These are phyloP conservation scores for Archivesica marissinica DNA, from an alignment of 1,140 invertebrate species.

Conservation along the genomic window DNA sequence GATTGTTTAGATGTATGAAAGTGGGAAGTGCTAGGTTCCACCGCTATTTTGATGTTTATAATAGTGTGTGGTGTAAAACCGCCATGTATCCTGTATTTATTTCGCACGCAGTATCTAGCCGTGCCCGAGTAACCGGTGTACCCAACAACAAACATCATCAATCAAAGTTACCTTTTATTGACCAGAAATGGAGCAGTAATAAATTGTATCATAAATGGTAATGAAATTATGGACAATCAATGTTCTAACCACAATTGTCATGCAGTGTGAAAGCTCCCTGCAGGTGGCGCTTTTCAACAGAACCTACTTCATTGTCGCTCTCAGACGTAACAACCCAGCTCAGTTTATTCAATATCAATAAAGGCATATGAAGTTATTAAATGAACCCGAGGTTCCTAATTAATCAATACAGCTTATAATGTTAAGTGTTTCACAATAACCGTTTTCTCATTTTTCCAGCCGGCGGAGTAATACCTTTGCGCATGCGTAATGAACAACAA, in stretches of 20 bases:
- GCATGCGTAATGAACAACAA: constrained; percentile 16
- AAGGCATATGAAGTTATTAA: constrained; percentile 55
- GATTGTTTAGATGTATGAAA: constrained; percentile 7
- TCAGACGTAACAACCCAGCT: constrained; percentile 10
- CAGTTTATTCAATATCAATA: constrained; percentile 56
- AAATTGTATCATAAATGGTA: constrained; percentile 29
- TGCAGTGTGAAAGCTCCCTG: neutral
- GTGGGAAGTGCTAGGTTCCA: neutral
- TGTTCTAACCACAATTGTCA: constrained; percentile 22
- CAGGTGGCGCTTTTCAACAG: constrained; percentile 14
- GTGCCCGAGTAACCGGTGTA: constrained; percentile 5
- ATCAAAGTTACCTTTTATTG: neutral
- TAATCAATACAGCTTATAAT: constrained; percentile 58
- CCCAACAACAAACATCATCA: neutral
- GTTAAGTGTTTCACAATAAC: constrained; percentile 49
- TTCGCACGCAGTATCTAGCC: neutral
- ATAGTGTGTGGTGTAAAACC: neutral
- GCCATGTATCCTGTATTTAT: neutral
- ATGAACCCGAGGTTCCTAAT: constrained; percentile 50
- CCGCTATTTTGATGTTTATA: constrained; percentile 21
- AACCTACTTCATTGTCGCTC: constrained; percentile 1
- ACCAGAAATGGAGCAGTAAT: constrained; percentile 13
- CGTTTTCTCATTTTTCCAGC: constrained; percentile 23
- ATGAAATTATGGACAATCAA: constrained; percentile 37
- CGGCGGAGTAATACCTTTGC: constrained; percentile 23